Evolutionary conservation across 2,797 vertebrate genomes (phyloP), one percentile per base, ranked within the genome.

Genomic region (Chelon labrosus): DNA sequence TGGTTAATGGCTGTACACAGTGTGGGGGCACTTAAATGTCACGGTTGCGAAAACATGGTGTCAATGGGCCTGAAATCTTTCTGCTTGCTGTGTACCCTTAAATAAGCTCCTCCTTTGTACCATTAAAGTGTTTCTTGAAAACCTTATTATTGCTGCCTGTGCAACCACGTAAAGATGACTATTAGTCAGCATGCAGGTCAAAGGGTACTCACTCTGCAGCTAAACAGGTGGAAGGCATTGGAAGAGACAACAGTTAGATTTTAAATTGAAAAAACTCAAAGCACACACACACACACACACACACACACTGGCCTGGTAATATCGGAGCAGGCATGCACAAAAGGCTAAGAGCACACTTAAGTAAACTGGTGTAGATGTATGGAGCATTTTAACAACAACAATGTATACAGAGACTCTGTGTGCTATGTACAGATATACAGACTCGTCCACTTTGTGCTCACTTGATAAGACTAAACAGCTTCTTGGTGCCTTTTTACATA

Each of bases 361-460:
- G 65, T 79, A 64, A 83, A 93, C 94, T 94, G 93, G 92, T 94
- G 93, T 91, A 88, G 73, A 64, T 53, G 68, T 70, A 50, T 66
- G 77, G 58, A 94, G 95, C 60, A 73, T 81, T 75, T 75, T 50
- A 51, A 70, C 56, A 75, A 27, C 39, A 66, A 65, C 42, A 57
- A 31, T 95, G 95, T 94, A 95, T 93, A n/a, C 44, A 96, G 80
- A 95, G 93, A 95, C 90, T 91, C 93, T 91, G 95, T 95, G 94
- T 95, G 93, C 91, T 96, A 96, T 97, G 92, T 97, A 97, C 96
- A 97, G 91, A 96, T 96, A 95, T 84, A 92, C 86, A 91, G 66
- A 84, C 80, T 74, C 80, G 60, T 73, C 83, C 68, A 73, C 20
- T 41, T 88, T 92, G 92, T 92, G 91, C 91, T 93, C 81, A 77